A percentile compares a stretch with the other conserved stretches of the same genome.
phyloP scores from a whole-genome alignment of 1,140 invertebrate genomes.

The Antheraea pernyi region DNA sequence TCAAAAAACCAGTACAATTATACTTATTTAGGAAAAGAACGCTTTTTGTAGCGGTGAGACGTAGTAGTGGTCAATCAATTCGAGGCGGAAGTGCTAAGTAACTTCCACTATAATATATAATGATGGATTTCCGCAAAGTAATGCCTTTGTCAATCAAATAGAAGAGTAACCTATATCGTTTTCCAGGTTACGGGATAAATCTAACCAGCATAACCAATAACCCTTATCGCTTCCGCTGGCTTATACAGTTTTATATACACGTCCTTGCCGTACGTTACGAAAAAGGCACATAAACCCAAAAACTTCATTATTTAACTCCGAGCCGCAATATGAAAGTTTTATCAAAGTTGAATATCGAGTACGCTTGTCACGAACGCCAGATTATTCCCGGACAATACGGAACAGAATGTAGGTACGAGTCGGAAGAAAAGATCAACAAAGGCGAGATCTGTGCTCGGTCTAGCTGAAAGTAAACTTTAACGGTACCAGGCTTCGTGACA shows the following conservation, averaged over 20 bases:
- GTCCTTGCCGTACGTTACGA: neutral
- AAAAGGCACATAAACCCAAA: neutral
- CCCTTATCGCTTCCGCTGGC: too few relatives aligned
- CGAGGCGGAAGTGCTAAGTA: too few relatives aligned
- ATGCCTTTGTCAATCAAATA: too few relatives aligned
- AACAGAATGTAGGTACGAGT: neutral
- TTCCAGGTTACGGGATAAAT: too few relatives aligned
- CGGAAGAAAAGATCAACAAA: conserved; percentile 16
- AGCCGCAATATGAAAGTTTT: neutral
- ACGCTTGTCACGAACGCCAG: neutral
- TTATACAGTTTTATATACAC: neutral
- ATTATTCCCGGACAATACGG: neutral
- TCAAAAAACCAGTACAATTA: too few relatives aligned
- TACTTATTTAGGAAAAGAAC: too few relatives aligned
- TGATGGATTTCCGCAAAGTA: too few relatives aligned
- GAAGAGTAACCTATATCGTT: too few relatives aligned
- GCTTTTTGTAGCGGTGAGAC: too few relatives aligned
- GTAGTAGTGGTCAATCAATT: too few relatives aligned
- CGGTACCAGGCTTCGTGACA: conserved; percentile 35
- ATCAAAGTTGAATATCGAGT: neutral
- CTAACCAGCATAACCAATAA: too few relatives aligned
- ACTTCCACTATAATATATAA: too few relatives aligned
- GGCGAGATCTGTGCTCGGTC: conserved; percentile 21
- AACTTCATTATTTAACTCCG: neutral
- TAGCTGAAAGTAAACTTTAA: conserved; percentile 42